Evolutionary conservation across 2,113 vertebrate species (phyloP).

Genomic region (Toxostoma redivivum): DNA sequence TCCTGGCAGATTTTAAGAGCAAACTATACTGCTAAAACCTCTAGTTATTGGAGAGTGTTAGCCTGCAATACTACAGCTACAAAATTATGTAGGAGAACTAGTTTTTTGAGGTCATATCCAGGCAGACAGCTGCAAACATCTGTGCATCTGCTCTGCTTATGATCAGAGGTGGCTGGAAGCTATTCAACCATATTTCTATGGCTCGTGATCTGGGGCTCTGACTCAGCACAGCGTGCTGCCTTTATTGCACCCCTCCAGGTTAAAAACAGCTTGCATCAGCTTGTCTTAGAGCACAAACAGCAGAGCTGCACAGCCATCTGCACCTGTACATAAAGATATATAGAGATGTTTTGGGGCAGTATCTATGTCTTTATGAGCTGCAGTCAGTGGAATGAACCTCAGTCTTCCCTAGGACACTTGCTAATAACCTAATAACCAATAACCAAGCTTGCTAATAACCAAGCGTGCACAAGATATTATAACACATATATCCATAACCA

Average conservation of each 20-base stretch:
- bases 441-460: not conserved
- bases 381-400: not conserved
- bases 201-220: not conserved
- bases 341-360: not conserved
- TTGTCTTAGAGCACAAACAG: not conserved
- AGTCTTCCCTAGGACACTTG: not conserved
- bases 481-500: not conserved
- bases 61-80: not conserved
- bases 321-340: not conserved
- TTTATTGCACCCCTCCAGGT: not conserved
- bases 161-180: not conserved
- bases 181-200: not conserved
- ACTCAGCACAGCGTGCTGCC: not conserved
- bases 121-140: not conserved
- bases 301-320: not conserved
- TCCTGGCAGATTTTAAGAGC: not conserved
- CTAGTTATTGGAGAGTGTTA: not conserved
- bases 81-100: not conserved
- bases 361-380: not conserved
- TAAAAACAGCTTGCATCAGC: not conserved
- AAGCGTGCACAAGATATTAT: accelerated
- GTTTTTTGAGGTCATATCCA: not conserved
- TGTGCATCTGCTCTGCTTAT: not conserved
- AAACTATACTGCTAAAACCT: not conserved
- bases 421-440: not conserved